These are phyloP conservation scores for Hydra vulgaris DNA, from an alignment of 30 jellyfish, hydroid and myxozoan genomes.

Conservation along the genomic window DNA sequence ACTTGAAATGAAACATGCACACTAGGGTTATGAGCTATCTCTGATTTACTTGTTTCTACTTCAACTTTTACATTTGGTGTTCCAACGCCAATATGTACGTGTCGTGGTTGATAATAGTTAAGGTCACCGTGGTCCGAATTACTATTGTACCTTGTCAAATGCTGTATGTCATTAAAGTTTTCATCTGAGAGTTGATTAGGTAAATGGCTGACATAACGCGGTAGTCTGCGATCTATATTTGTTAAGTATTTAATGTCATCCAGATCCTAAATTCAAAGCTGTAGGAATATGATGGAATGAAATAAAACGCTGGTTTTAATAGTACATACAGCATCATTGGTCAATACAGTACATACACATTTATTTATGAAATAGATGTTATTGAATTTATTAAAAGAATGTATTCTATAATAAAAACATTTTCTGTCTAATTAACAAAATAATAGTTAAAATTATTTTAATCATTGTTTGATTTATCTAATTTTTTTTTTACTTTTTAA, in stretches of 20 bases:
- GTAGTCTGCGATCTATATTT: not conserved
- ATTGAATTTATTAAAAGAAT: no score
- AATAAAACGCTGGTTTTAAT: no score
- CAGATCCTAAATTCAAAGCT: not conserved
- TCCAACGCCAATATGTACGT: constrained; percentile 71
- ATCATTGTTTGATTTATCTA: no score
- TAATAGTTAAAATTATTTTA: no score
- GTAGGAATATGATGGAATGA: not conserved
- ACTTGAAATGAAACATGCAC: constrained; percentile 55
- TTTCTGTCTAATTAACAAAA: no score
- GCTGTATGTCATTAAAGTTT: not conserved
- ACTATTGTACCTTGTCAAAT: not conserved
- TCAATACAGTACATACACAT: no score
- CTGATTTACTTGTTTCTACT: constrained; percentile 65
- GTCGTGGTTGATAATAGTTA: constrained; percentile 31
- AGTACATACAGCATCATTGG: no score
- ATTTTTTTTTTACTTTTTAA: no score
- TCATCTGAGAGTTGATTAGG: not conserved
- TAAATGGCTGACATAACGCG: not conserved
- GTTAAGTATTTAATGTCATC: not conserved
- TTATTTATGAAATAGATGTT: no score
- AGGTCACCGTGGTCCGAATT: not conserved
- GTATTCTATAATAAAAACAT: no score
- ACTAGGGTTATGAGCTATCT: constrained; percentile 35
- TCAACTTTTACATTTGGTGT: constrained; percentile 80